Evolutionary conservation across 1,140 invertebrate species (phyloP).

Genomic region (Teleogryllus occipitalis): DNA sequence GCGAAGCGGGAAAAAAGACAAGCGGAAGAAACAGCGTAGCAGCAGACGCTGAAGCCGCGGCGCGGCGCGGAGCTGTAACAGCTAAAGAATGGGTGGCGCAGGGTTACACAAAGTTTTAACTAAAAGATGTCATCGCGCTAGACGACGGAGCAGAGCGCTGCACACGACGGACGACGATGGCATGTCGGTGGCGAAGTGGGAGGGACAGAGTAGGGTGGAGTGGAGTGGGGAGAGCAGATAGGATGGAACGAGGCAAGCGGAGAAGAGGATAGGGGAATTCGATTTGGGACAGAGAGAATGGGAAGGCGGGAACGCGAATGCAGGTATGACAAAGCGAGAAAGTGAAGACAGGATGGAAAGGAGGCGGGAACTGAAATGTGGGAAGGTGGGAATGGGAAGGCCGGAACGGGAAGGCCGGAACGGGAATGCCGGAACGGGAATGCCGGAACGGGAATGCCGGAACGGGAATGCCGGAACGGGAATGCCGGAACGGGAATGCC

Average conservation of each 20-base stretch:
- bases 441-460: too few species aligned
- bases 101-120: not conserved
- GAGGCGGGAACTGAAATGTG: not conserved
- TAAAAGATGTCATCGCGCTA: not conserved
- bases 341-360: not conserved
- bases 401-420: too few species aligned
- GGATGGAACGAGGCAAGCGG: too few species aligned
- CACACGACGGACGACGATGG: not conserved
- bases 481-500: too few species aligned
- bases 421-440: too few species aligned
- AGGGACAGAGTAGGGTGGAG: not conserved
- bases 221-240: too few species aligned
- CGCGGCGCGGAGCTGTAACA: not conserved
- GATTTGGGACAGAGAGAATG: not conserved
- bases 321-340: not conserved
- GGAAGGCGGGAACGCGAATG: not conserved
- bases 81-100: not conserved
- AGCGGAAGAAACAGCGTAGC: not conserved
- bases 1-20: not conserved
- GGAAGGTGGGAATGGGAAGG: too few species aligned
- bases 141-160: too few species aligned
- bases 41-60: not conserved
- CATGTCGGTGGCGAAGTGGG: too few species aligned
- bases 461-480: too few species aligned
- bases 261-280: slow-evolving; percentile 6